Evolutionary conservation across 2,888 invertebrate species (phyloP), one percentile per base, ranked within the genome.

Genomic region (Hyposoter didymator): DNA sequence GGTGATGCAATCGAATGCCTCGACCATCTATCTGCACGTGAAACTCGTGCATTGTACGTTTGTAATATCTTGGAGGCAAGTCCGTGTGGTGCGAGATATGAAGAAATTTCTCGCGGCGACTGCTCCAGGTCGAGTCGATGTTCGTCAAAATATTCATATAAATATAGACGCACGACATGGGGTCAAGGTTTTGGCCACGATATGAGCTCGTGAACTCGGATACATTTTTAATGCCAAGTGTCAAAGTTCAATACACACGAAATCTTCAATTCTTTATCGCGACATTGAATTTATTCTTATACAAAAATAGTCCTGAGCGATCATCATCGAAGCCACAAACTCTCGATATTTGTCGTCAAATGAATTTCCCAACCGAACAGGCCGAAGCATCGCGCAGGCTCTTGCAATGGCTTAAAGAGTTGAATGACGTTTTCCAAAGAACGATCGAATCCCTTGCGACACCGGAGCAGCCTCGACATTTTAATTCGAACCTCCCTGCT

Each of bases 121-220:
- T n/a, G 62, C 72, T 78, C 69, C 72, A 22, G 43, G 64, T 14
- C 22, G n/a, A 73, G 39, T 80, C 72, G 64, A 67, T 55, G 67
- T 55, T 55, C 75, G 45, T 64, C 47, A 43, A 35, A 43, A n/a
- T 52, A 35, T 39, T 39, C 19, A 52, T 52, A 52, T 52, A 52
- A n/a, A 52, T n/a, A 52, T 52, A 28, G 39, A 28, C 32, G 2
- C n/a, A 55, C 19, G 39, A 69, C 66, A 80, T 66, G 52, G 72
- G 79, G 79, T 73, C 79, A 72, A 72, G 79, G 79, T 72, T 64
- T 72, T n/a, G 64, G 52, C 8, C 62, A 22, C 52, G 79, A 73
- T 80, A 80, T 52, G 70, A 43, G 22, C 17, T 72, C 52, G 17
- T 35, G 2, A 45, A 47, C 22, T 47, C 70, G 0, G 5, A 14